Evolutionary conservation across 2,888 invertebrate species (phyloP).

Genomic region (Eupithecia subfuscata): DNA sequence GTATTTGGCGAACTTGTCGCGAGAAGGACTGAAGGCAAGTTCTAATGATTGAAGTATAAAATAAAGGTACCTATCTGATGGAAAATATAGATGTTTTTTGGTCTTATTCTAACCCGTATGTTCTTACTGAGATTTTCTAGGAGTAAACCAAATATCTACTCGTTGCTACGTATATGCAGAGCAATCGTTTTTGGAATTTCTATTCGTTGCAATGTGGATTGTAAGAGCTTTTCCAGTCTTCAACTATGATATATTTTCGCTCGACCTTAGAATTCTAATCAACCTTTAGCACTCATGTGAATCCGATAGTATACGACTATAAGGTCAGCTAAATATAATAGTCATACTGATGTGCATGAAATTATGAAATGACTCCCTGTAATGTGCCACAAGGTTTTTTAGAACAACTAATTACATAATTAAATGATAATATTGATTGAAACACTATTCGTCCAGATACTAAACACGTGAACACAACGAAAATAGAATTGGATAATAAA

Average conservation of each 20-base stretch:
- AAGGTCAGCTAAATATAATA: not conserved
- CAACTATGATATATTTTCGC: not conserved
- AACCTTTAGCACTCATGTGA: not conserved
- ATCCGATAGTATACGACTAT: not conserved
- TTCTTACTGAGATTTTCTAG: not conserved
- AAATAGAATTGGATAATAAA: not conserved
- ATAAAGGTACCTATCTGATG: not conserved
- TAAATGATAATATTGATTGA: not conserved
- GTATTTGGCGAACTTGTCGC: not conserved
- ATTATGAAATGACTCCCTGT: not conserved
- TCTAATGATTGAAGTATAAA: not conserved
- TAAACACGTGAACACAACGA: not conserved
- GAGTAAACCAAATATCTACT: not conserved
- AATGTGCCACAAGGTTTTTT: not conserved
- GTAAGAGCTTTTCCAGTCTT: not conserved
- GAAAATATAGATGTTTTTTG: not conserved
- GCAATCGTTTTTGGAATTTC: not conserved
- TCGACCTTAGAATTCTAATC: not conserved
- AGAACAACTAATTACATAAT: not conserved
- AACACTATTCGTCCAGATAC: not conserved
- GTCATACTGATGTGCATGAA: not conserved
- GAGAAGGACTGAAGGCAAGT: conserved; percentile 3
- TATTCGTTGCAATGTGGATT: not conserved
- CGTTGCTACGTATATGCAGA: not conserved
- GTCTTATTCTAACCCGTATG: too few species aligned